A percentile compares a stretch with the other conserved stretches of the same genome.
phyloP scores from a whole-genome alignment of 2,888 invertebrate species.

The Drosophila mercatorum region DNA sequence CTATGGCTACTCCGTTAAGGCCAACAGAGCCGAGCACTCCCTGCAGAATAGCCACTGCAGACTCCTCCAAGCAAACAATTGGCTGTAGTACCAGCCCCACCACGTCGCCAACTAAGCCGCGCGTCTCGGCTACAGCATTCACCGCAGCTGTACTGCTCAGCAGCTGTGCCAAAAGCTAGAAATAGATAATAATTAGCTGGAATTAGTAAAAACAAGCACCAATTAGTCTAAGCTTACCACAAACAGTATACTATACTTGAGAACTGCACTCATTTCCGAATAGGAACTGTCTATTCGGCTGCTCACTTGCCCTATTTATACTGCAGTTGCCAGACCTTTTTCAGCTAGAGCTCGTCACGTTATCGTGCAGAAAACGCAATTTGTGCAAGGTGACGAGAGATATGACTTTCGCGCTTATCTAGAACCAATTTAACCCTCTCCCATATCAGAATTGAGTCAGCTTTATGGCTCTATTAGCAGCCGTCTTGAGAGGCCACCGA shows the following conservation, averaged over 20 bases:
- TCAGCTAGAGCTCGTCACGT: conserved; percentile 8
- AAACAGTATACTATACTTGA: conserved; percentile 14
- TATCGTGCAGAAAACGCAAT: background rate
- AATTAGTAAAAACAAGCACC: background rate
- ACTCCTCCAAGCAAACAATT: conserved; percentile 6
- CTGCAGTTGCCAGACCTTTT: background rate
- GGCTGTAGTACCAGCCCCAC: background rate
- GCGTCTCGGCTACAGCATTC: background rate
- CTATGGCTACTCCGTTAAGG: background rate
- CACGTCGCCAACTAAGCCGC: background rate
- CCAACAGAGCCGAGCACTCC: background rate
- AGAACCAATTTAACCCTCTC: background rate
- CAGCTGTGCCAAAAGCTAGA: conserved; percentile 22
- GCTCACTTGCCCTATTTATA: conserved; percentile 24
- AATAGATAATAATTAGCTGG: background rate
- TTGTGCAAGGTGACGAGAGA: conserved; percentile 2
- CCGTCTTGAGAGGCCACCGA: conserved; percentile 31
- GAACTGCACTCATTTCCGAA: conserved; percentile 9
- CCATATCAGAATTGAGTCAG: conserved; percentile 7
- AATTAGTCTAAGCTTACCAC: conserved; percentile 7
- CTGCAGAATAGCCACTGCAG: background rate
- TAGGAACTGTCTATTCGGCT: background rate
- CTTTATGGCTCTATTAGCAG: conserved; percentile 71
- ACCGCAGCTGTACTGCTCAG: background rate
- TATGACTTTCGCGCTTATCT: conserved; percentile 8